Percentiles rank a stretch among this genome's conserved stretches.
phyloP scores from a whole-genome alignment of 2,888 invertebrate genomes.

The Belgica antarctica region DNA sequence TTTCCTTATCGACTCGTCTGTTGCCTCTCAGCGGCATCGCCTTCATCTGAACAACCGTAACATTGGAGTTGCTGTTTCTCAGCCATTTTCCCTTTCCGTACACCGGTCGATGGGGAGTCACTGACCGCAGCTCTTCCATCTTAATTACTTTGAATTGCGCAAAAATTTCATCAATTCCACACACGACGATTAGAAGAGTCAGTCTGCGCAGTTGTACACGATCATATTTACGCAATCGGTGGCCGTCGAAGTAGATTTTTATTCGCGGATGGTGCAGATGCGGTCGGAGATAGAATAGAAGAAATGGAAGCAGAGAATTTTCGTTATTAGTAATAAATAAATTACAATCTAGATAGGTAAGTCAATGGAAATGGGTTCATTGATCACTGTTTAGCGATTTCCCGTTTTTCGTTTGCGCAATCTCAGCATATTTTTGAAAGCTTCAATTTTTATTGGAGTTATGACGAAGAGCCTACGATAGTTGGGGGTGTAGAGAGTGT shows the following conservation, averaged over 20 bases:
- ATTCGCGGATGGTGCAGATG: not conserved
- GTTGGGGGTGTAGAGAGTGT: too few relatives aligned
- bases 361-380: slow-evolving; percentile 11
- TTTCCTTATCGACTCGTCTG: slow-evolving; percentile 18
- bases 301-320: not conserved
- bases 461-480: too few relatives aligned
- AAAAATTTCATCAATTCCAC: slow-evolving; percentile 25
- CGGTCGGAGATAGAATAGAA: not conserved
- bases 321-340: slow-evolving; percentile 3
- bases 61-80: slow-evolving; percentile 29
- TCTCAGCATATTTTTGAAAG: too few relatives aligned
- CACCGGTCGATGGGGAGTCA: not conserved
- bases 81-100: slow-evolving; percentile 34
- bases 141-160: slow-evolving; percentile 42
- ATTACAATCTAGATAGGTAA: slow-evolving; percentile 4
- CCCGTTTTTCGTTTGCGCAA: not conserved
- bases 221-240: not conserved
- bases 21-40: slow-evolving; percentile 4
- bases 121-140: slow-evolving; percentile 31
- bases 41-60: slow-evolving; percentile 33
- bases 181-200: not conserved
- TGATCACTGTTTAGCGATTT: not conserved
- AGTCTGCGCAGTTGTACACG: not conserved
- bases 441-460: too few relatives aligned
- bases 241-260: not conserved